Conservation (phyloP, 2,888 invertebrate species). For the Loripinus fragilis region DNA sequence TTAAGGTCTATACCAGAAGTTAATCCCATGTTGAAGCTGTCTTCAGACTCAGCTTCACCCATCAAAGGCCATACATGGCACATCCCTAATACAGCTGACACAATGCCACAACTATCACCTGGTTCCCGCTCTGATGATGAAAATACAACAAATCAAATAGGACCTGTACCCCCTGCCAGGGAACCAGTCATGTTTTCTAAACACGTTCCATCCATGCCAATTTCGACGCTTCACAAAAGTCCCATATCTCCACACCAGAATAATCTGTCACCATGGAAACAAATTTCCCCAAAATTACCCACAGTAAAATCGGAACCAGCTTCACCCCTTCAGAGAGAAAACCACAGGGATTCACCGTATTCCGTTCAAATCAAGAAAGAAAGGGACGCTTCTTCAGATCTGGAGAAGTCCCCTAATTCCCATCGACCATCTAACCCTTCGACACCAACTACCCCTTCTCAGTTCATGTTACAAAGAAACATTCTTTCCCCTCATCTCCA, state of each 20-base stretch:
- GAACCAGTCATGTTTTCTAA: slow-evolving; percentile 24
- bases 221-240: background rate
- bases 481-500: slow-evolving; percentile 18
- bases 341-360: slow-evolving; percentile 24
- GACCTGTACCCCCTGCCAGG: background rate
- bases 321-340: slow-evolving; percentile 24
- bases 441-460: slow-evolving; percentile 1
- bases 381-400: slow-evolving; percentile 1
- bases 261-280: slow-evolving; percentile 26
- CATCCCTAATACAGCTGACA: background rate
- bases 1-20: background rate
- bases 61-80: background rate
- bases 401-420: slow-evolving; percentile 17
- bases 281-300: slow-evolving; percentile 19
- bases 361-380: slow-evolving; percentile 19
- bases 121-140: background rate
- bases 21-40: background rate
- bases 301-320: slow-evolving; percentile 41
- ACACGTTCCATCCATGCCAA: background rate
- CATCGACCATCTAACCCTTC: slow-evolving; percentile 23
- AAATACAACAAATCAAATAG: background rate
- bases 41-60: background rate
- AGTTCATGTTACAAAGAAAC: slow-evolving; percentile 4
- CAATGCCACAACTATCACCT: background rate
- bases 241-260: slow-evolving; percentile 25